Percentiles rank a stretch among this genome's conserved stretches.
phyloP scores from a whole-genome alignment of 2,113 vertebrate species.

The Ammodytes marinus region DNA sequence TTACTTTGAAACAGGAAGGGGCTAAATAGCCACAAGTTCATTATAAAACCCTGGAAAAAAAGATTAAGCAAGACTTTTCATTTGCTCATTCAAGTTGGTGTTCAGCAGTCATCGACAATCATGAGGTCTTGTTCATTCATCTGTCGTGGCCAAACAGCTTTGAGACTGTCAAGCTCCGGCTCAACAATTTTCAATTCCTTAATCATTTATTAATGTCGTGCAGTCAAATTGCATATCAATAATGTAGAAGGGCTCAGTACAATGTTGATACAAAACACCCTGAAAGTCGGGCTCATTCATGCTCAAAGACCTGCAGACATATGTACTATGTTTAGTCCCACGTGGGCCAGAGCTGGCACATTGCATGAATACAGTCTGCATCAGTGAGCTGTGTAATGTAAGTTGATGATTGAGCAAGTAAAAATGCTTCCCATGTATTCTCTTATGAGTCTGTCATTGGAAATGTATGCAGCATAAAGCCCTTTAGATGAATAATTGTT shows the following conservation, averaged over 20 bases:
- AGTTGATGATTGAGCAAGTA: constrained; percentile 50
- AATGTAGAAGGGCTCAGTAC: constrained; percentile 81
- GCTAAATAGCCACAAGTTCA: constrained; percentile 43
- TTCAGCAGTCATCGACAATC: constrained; percentile 55
- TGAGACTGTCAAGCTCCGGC: constrained; percentile 59
- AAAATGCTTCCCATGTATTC: constrained; percentile 52
- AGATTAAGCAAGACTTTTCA: constrained; percentile 30
- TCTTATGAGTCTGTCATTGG: constrained; percentile 48
- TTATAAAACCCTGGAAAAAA: constrained; percentile 34
- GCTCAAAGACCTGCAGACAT: constrained; percentile 75
- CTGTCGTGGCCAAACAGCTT: constrained; percentile 43
- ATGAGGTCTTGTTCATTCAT: constrained; percentile 45
- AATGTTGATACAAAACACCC: constrained; percentile 81
- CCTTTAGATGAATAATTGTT: constrained; percentile 27
- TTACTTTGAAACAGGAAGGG: constrained; percentile 49
- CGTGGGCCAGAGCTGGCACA: constrained; percentile 55
- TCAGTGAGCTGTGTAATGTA: constrained; percentile 65
- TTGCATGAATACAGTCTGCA: constrained; percentile 59
- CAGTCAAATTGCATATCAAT: constrained; percentile 84
- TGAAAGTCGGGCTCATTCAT: constrained; percentile 72
- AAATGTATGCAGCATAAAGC: constrained; percentile 37
- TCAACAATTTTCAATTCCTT: constrained; percentile 81
- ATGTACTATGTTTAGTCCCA: constrained; percentile 73
- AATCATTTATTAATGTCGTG: constrained; percentile 80
- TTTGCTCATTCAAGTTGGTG: constrained; percentile 36